Evolutionary conservation across 2,113 vertebrate species (phyloP).

Genomic region (Periophthalmus modestus): DNA sequence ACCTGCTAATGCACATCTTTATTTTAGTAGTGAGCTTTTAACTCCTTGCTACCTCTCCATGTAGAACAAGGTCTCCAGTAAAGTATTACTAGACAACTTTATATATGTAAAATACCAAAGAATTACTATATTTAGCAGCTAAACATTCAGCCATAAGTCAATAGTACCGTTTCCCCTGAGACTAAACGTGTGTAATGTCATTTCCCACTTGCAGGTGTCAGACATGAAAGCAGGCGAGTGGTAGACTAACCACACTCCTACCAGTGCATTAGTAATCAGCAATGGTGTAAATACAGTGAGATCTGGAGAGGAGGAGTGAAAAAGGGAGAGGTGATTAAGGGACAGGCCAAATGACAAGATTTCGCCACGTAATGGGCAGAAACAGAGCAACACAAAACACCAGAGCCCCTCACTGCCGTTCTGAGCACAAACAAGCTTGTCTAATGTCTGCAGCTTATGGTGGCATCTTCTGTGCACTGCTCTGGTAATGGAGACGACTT

Average conservation of each 20-base stretch:
- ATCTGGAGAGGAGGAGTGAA: conserved; percentile 47
- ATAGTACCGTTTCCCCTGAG: conserved; percentile 1
- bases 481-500: conserved; percentile 11
- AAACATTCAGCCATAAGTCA: background rate
- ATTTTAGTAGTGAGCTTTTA: background rate
- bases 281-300: conserved; percentile 63
- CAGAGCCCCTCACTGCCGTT: conserved; percentile 53
- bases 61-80: background rate
- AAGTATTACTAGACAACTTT: background rate
- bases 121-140: background rate
- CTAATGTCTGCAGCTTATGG: conserved; percentile 54
- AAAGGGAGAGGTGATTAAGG: conserved; percentile 35
- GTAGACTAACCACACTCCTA: conserved; percentile 39
- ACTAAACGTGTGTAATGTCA: conserved; percentile 13
- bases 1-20: background rate
- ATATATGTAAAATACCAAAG: background rate
- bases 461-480: conserved; percentile 29
- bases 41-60: background rate
- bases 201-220: conserved; percentile 49
- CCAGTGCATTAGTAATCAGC: conserved; percentile 62
- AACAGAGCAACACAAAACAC: conserved; percentile 47
- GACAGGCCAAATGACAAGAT: conserved; percentile 54
- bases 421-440: conserved; percentile 47
- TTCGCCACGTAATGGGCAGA: conserved; percentile 67
- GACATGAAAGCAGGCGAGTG: conserved; percentile 52